phyloP scores from a whole-genome alignment of 2,797 vertebrate genomes.

The Squalus acanthias region DNA sequence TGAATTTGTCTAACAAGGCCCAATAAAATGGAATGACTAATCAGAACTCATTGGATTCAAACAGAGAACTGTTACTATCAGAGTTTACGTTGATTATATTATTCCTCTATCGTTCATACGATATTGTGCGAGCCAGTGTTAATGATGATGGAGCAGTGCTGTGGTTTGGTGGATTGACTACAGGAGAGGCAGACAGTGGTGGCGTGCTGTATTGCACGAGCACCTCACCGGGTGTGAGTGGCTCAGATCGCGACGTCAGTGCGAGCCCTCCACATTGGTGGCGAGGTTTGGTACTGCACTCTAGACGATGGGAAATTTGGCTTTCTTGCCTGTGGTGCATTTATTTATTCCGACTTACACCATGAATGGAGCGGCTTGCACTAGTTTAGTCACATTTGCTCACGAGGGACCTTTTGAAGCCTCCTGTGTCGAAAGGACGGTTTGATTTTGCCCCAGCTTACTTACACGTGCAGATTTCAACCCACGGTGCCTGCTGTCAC shows the following conservation, averaged over 20 bases:
- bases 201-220: background rate
- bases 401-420: background rate
- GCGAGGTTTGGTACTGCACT: background rate
- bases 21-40: background rate
- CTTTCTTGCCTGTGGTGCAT: background rate
- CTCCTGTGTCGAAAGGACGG: background rate
- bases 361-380: no score
- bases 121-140: background rate
- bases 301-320: no score
- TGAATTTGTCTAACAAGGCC: background rate
- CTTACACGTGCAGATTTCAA: background rate
- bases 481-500: background rate
- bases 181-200: background rate
- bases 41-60: background rate
- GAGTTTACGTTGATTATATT: background rate
- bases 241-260: background rate
- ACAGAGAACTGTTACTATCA: background rate
- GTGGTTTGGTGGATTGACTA: background rate
- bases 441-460: background rate
- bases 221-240: background rate
- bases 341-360: background rate
- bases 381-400: background rate
- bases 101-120: background rate
- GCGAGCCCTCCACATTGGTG: background rate
- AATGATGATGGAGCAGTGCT: background rate